Base-by-base conservation (phyloP, 2,113 vertebrate genomes). In the Neolamprologus kungweensis region DNA sequence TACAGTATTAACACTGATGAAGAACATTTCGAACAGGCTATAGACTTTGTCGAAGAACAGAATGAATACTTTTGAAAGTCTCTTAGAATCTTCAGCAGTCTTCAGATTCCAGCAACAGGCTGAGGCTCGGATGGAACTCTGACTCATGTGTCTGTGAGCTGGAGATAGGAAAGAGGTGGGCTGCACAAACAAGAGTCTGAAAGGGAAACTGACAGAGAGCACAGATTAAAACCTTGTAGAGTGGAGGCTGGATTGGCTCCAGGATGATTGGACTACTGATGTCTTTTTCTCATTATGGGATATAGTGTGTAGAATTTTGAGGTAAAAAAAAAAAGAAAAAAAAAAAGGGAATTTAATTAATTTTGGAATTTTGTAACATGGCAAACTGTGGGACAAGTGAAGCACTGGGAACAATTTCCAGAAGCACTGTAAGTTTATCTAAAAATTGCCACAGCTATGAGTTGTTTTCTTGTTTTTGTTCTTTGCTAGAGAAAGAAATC, bases 241-340 rank as follows among this genome's bases (percentile, higher is more conserved):
- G 6, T 5, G 58, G 58, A 35, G 58, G 58, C 58, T 35, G 31
- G 17, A 35, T n/a, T n/a, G 58, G 17, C 31, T 63, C 58, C 58
- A 35, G 2, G 31, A 35, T 19, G 58, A 63, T 63, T 33, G 58
- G 9, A 33, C 58, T 2, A 33, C 31, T 63, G 16, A 63, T 19
- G 58, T 63, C 16, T 33, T 11, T 33, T 63, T 63, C 31, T 63
- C 31, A 63, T 63, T 63, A 35, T 63, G 17, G 58, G 58, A 63
- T 63, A 63, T 7, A 63, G 31, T 0, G 17, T 63, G 58, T 19
- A 63, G 58, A 63, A 63, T 35, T n/a, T 63, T 63, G 9, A 63
- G 31, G 31, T 1, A 1, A 63, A 35, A 63, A 11, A 9, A 9
- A 7, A 13, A 12, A 3, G 2, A 14, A 4, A 51, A 8, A 6